Conservation (phyloP, 2,888 invertebrate genomes). For the Temnothorax unifasciatus region DNA sequence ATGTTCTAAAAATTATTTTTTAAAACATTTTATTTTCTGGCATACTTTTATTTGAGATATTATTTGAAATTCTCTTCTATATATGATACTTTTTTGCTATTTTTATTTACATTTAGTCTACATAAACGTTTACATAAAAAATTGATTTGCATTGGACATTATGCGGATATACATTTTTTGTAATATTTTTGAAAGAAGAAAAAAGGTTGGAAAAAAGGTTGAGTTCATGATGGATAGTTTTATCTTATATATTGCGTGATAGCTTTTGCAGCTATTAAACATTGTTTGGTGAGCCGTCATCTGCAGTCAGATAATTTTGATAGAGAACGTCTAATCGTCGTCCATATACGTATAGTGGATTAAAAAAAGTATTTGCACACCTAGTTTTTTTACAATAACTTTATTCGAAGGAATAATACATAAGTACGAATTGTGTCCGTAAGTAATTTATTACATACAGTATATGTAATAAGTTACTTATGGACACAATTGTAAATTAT, state of each 20-base stretch:
- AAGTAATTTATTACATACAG: too few species aligned
- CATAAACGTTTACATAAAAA: neutral
- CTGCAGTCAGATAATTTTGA: constrained; percentile 2
- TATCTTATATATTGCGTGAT: neutral
- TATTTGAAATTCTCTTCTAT: too few species aligned
- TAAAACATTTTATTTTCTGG: too few species aligned
- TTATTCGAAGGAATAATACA: too few species aligned
- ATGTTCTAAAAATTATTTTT: too few species aligned
- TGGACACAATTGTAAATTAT: too few species aligned
- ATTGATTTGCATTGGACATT: neutral
- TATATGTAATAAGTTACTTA: too few species aligned
- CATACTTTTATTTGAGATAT: neutral
- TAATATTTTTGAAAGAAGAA: neutral
- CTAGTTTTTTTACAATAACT: too few species aligned
- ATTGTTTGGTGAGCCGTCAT: neutral
- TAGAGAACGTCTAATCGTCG: neutral
- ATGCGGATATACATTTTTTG: neutral
- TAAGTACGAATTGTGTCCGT: too few species aligned
- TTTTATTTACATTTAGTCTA: neutral
- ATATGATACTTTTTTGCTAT: neutral
- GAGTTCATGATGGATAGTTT: neutral
- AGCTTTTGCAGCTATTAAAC: neutral
- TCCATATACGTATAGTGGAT: neutral
- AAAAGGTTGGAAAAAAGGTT: neutral
- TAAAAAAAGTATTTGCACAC: too few species aligned